Evolutionary conservation across 2,797 vertebrate genomes (phyloP), one percentile per base, ranked within the genome.

Genomic region (Poecilia wingei): DNA sequence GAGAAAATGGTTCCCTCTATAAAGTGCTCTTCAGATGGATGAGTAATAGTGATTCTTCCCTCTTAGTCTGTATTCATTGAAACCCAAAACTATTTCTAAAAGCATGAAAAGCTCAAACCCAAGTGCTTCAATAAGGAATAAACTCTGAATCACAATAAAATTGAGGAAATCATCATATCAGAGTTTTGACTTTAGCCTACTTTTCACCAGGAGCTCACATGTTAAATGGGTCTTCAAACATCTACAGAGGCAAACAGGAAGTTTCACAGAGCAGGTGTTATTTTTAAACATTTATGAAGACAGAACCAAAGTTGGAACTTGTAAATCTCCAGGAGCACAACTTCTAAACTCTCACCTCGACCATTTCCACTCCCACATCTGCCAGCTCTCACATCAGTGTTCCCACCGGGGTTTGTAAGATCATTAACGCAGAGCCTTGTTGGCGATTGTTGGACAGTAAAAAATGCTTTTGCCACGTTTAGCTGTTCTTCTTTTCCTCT

Each of bases 251-350:
- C 79, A 83, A 84, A 84, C 80, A 84, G 78, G 79, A 76, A 90
- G 81, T 78, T 78, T 86, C 84, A 80, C 13, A 64, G 84, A 92
- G 86, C 92, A 94, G 92, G 92, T 93, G 91, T 84, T 86, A 83
- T 79, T 87, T 83, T 91, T 76, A 90, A 85, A 81, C 84, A 82
- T 89, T 91, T 83, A 92, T 88, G 39, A 69, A 43, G 39, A n/a
- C 22, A 14, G 39, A 69, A 69, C 10, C 39, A 20, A 69, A 69
- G 66, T 43, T n/a, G 39, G 66, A 69, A 69, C 66, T 68, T 41
- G 36, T 9, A 41, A 39, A 68, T 25, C 45, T 82, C 59, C 49
- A 68, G 57, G 64, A 76, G 79, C 75, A 78, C 55, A n/a, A 75
- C 70, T 59, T 72, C 72, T 46, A 77, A 79, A 74, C 28, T 76